Conservation (phyloP, 2,113 vertebrate species). For the Triplophysa tibetana region DNA sequence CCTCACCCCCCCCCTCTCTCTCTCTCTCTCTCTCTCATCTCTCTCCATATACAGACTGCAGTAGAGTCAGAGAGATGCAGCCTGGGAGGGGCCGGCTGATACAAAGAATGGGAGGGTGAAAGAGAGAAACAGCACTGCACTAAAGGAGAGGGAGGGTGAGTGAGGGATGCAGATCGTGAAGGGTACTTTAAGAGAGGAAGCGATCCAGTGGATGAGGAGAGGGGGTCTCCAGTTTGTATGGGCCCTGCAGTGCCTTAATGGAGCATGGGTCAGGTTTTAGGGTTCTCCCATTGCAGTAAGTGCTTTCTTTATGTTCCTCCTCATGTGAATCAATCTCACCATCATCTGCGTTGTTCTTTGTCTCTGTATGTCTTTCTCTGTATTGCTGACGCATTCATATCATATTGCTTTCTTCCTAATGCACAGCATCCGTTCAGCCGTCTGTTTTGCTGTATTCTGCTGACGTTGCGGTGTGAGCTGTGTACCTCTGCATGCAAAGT, state of each 20-base stretch:
- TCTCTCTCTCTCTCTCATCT: too few relatives aligned
- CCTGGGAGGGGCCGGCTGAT: constrained; percentile 50
- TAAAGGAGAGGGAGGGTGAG: constrained; percentile 29
- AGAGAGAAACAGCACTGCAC: constrained; percentile 43
- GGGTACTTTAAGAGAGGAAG: constrained; percentile 54
- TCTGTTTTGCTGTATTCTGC: constrained; percentile 16
- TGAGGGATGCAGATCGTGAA: constrained; percentile 41
- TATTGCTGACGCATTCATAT: constrained; percentile 6
- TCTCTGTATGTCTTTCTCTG: constrained; percentile 19
- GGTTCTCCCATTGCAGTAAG: constrained; percentile 83
- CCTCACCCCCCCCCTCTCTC: constrained; percentile 52
- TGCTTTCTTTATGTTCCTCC: constrained; percentile 56
- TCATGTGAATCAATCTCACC: neutral
- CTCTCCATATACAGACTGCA: constrained; percentile 6
- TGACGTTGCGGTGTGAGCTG: constrained; percentile 31
- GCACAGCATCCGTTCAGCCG: neutral
- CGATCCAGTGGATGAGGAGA: constrained; percentile 50
- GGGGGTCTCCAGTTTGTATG: constrained; percentile 70
- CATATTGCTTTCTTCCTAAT: constrained; percentile 24
- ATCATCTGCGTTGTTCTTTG: constrained; percentile 26
- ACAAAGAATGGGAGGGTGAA: constrained; percentile 60
- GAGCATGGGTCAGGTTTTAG: constrained; percentile 84
- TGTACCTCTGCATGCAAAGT: constrained; percentile 8
- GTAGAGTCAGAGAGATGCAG: constrained; percentile 25
- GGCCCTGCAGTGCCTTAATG: constrained; percentile 78